Conservation (phyloP, 2,797 vertebrate species). For the Eleutherodactylus coqui region DNA sequence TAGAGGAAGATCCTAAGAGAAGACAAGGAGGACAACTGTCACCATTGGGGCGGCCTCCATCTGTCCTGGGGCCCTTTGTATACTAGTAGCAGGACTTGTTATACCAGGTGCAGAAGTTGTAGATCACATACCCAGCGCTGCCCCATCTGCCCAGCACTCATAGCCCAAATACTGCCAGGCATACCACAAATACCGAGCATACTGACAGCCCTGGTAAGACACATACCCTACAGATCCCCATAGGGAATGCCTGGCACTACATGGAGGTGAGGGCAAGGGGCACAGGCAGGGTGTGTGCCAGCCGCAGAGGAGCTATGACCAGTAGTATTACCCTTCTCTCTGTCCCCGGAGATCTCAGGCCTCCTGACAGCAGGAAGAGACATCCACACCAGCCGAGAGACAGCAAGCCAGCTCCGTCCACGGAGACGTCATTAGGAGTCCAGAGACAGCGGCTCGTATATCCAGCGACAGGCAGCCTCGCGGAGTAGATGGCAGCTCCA, state of each 20-base stretch:
- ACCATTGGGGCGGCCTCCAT: not conserved
- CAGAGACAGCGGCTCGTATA: not conserved
- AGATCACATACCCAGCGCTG: not conserved
- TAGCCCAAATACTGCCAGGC: constrained; percentile 44
- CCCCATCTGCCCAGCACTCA: constrained; percentile 23
- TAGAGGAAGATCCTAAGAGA: not conserved
- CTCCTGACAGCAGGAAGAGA: constrained; percentile 55
- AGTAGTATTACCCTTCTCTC: constrained; percentile 45
- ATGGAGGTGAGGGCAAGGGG: not conserved
- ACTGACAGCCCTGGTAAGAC: constrained; percentile 32
- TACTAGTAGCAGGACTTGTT: too few relatives aligned
- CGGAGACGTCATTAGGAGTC: constrained; percentile 23
- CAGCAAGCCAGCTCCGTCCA: constrained; percentile 8
- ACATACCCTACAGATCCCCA: not conserved
- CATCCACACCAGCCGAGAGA: constrained; percentile 37
- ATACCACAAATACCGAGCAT: constrained; percentile 58
- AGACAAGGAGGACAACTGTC: not conserved
- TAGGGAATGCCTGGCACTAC: not conserved
- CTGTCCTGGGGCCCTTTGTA: not conserved
- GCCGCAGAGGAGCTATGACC: not conserved
- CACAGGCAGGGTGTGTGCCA: not conserved
- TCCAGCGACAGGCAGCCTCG: not conserved
- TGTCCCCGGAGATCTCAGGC: constrained; percentile 56
- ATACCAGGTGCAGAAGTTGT: not conserved
- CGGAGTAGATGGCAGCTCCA: too few relatives aligned